Evolutionary conservation across 2,888 invertebrate genomes (phyloP).

Genomic region (Tenthredo notha): DNA sequence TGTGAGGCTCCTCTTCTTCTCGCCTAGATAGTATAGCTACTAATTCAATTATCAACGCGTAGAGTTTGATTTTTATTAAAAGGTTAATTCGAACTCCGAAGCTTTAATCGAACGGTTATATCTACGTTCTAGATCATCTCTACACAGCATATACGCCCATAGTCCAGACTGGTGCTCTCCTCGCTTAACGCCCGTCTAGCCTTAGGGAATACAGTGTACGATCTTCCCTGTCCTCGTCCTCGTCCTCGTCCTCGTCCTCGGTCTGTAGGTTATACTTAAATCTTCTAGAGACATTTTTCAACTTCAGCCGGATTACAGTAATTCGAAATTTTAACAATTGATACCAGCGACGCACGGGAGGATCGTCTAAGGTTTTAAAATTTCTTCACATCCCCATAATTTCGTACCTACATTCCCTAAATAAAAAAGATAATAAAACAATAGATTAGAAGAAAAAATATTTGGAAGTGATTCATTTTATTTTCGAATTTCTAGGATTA

Average conservation of each 20-base stretch:
- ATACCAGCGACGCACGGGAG: neutral
- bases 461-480: neutral
- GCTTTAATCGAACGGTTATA: neutral
- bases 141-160: neutral
- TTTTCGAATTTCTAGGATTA: neutral
- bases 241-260: neutral
- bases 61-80: neutral
- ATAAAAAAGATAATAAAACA: neutral
- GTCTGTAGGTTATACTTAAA: neutral
- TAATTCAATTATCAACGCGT: conserved; percentile 15
- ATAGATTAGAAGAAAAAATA: neutral
- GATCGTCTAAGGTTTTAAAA: neutral
- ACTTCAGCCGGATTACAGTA: neutral
- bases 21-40: neutral
- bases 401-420: no score
- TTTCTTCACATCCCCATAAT: no score
- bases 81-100: neutral
- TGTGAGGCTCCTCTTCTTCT: neutral
- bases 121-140: conserved; percentile 16
- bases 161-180: neutral
- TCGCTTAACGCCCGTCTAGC: neutral
- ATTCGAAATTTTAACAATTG: neutral
- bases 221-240: neutral
- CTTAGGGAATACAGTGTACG: neutral
- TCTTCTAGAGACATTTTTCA: neutral